These are phyloP conservation scores for Aplodontia rufa DNA, from an alignment of 2,113 vertebrate genomes.

Conservation along the genomic window DNA sequence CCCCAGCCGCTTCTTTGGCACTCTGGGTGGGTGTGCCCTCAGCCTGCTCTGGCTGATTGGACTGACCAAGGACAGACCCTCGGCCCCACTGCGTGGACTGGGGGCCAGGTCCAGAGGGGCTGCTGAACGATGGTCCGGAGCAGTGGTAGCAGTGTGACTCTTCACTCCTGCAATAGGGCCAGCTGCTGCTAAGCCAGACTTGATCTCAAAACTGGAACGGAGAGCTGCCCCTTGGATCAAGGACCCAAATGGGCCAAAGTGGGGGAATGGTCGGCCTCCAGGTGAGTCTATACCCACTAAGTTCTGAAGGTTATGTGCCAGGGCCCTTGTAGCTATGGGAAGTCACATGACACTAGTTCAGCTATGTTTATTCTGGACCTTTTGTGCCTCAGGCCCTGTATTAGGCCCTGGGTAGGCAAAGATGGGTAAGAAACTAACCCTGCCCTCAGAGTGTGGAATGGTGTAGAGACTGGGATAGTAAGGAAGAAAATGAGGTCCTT, in stretches of 20 bases:
- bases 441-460: neutral
- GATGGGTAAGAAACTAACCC: neutral
- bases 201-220: slow-evolving; percentile 64
- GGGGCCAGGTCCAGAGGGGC: neutral
- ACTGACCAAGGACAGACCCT: neutral
- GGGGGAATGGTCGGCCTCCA: neutral
- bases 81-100: neutral
- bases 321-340: neutral
- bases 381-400: neutral
- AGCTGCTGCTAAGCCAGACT: slow-evolving; percentile 54
- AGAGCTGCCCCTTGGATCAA: slow-evolving; percentile 53
- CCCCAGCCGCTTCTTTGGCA: neutral
- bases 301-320: neutral
- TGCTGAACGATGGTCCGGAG: neutral
- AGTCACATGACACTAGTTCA: neutral
- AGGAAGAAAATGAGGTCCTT: neutral
- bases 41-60: neutral
- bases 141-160: neutral
- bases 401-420: neutral
- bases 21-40: neutral
- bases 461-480: neutral
- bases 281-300: slow-evolving; percentile 51
- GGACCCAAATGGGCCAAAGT: neutral
- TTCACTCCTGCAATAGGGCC: slow-evolving; percentile 22
- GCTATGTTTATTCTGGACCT: neutral